Evolutionary conservation across 2,888 invertebrate species (phyloP).

Genomic region (Pandemis cinnamomeana): DNA sequence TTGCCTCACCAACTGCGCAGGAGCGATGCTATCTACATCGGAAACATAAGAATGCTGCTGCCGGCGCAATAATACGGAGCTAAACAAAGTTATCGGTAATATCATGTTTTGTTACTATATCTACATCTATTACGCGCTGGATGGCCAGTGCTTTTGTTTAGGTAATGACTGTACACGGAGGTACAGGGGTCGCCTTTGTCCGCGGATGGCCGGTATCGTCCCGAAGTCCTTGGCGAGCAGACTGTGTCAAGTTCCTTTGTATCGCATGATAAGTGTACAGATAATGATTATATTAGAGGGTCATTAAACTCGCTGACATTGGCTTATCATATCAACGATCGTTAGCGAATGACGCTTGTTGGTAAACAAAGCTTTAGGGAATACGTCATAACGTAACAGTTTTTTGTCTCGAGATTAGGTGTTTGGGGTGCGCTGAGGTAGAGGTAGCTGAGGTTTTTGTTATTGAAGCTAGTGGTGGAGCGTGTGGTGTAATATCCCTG

Average conservation of each 20-base stretch:
- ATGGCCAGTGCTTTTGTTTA: background rate
- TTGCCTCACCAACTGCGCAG: background rate
- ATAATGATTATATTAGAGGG: slow-evolving; percentile 11
- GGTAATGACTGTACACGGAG: background rate
- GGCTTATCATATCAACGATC: background rate
- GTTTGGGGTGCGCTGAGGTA: too few relatives aligned
- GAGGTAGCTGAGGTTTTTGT: too few relatives aligned
- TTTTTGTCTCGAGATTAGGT: too few relatives aligned
- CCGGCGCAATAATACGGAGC: background rate
- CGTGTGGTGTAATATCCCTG: too few relatives aligned
- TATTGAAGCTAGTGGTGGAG: too few relatives aligned
- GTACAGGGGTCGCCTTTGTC: slow-evolving; percentile 21
- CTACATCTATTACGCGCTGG: background rate
- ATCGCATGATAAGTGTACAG: slow-evolving; percentile 14
- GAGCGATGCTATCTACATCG: slow-evolving; percentile 1
- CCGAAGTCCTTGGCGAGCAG: background rate
- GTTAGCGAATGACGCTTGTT: background rate
- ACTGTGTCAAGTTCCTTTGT: slow-evolving; percentile 24
- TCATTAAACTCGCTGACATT: slow-evolving; percentile 13
- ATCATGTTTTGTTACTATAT: background rate
- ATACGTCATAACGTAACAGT: background rate
- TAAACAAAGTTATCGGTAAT: background rate
- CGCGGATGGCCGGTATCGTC: background rate
- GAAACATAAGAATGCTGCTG: background rate
- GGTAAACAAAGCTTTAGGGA: background rate